A percentile compares a stretch with the other conserved stretches of the same genome.
Evolutionary conservation across 2,888 invertebrate species (phyloP).

Genomic region (Allolobophora icterica): DNA sequence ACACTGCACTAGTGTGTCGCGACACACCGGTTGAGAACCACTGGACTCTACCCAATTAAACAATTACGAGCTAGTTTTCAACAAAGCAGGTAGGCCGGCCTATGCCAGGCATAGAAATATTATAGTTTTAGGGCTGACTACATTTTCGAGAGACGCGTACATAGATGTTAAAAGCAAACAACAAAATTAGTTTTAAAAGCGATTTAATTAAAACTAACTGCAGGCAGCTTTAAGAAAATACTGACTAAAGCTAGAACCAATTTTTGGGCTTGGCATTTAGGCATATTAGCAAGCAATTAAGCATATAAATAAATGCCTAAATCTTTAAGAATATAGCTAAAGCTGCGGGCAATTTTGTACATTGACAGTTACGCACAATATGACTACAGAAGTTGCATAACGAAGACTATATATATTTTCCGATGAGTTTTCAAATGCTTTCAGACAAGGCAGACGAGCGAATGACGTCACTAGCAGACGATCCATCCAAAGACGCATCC

Average conservation of each 20-base stretch:
- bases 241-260: background rate
- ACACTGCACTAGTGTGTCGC: no score
- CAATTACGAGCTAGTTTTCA: no score
- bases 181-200: no score
- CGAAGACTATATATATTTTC: background rate
- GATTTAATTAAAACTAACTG: background rate
- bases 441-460: background rate
- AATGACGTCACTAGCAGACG: background rate
- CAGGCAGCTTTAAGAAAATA: background rate
- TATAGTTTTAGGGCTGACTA: no score
- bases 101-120: no score
- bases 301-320: background rate
- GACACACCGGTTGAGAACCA: no score
- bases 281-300: background rate
- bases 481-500: slow-evolving; percentile 5
- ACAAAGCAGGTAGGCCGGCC: no score
- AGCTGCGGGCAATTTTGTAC: background rate
- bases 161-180: no score
- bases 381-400: background rate
- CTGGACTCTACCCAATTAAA: no score
- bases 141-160: no score
- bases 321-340: background rate
- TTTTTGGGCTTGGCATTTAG: background rate
- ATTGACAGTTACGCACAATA: background rate
- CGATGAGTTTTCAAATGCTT: no score